A percentile compares a stretch with the other conserved stretches of the same genome.
phyloP scores from a whole-genome alignment of 1,140 invertebrate species.

The Zaprionus lachaisei region DNA sequence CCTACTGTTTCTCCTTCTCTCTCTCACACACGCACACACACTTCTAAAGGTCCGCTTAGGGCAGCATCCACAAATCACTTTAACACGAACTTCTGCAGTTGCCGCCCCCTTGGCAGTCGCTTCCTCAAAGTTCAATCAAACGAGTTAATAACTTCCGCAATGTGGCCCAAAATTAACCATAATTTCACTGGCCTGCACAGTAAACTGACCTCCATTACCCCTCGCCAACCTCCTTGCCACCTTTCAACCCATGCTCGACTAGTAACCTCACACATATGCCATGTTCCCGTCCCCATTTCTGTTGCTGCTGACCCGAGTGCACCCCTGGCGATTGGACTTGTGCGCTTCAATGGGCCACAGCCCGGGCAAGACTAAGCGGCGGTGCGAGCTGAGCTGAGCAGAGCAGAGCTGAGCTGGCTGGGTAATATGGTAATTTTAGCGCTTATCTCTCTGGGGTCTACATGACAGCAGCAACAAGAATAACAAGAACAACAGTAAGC shows the following conservation, averaged over 20 bases:
- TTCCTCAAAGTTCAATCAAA: conserved; percentile 68
- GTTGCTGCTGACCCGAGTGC: not conserved
- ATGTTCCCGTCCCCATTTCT: not conserved
- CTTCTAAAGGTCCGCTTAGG: not conserved
- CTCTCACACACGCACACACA: conserved; percentile 1
- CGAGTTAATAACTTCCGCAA: conserved; percentile 76
- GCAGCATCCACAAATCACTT: conserved; percentile 36
- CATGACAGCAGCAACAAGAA: too few species aligned
- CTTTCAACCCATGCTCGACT: not conserved
- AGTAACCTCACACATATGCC: not conserved
- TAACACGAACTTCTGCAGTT: conserved; percentile 16
- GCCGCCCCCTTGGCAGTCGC: conserved; percentile 32
- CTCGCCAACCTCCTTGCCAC: not conserved
- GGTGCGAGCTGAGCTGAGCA: conserved; percentile 1
- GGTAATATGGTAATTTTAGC: conserved; percentile 73
- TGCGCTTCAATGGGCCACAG: conserved; percentile 43
- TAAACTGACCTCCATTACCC: conserved; percentile 67
- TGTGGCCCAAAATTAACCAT: conserved; percentile 73
- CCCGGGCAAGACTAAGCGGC: conserved; percentile 32
- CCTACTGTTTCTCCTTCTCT: not conserved
- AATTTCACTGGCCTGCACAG: conserved; percentile 45
- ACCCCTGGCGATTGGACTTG: conserved; percentile 32
- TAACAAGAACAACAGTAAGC: conserved; percentile 24
- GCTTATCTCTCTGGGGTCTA: conserved; percentile 62
- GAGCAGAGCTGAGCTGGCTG: conserved; percentile 1